phyloP scores from a whole-genome alignment of 2,888 invertebrate species.

The Hipparchia semele region DNA sequence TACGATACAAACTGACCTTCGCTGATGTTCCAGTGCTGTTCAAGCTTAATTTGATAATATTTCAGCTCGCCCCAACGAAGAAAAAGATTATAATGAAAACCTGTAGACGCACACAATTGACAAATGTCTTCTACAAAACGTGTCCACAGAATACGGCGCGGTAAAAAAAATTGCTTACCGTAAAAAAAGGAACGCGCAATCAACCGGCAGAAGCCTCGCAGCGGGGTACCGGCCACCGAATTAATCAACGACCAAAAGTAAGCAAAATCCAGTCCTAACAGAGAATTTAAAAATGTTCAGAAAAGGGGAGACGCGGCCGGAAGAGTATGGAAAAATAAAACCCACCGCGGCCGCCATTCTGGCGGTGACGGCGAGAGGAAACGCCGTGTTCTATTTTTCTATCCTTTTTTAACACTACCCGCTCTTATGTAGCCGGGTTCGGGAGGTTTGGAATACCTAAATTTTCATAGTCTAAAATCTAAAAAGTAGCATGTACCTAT shows the following conservation, averaged over 20 bases:
- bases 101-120: conserved; percentile 39
- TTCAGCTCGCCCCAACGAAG: conserved; percentile 20
- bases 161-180: conserved; percentile 47
- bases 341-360: conserved; percentile 69
- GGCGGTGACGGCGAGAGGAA: conserved; percentile 75
- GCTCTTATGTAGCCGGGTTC: conserved; percentile 34
- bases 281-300: conserved; percentile 62
- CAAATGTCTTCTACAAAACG: conserved; percentile 41
- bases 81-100: conserved; percentile 23
- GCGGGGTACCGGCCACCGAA: conserved; percentile 73
- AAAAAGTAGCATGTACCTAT: neutral
- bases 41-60: conserved; percentile 29
- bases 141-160: conserved; percentile 39
- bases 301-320: conserved; percentile 63
- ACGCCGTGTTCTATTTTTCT: conserved; percentile 70
- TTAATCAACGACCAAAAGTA: conserved; percentile 75
- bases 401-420: conserved; percentile 54
- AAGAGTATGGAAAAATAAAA: conserved; percentile 70
- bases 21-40: neutral
- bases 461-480: conserved; percentile 16
- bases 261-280: conserved; percentile 57
- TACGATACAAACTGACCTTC: conserved; percentile 29
- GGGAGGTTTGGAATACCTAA: conserved; percentile 31
- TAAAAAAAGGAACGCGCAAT: conserved; percentile 62
- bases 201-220: conserved; percentile 68